Base-by-base conservation (phyloP, 2,113 vertebrate genomes). In the Montifringilla adamsi region DNA sequence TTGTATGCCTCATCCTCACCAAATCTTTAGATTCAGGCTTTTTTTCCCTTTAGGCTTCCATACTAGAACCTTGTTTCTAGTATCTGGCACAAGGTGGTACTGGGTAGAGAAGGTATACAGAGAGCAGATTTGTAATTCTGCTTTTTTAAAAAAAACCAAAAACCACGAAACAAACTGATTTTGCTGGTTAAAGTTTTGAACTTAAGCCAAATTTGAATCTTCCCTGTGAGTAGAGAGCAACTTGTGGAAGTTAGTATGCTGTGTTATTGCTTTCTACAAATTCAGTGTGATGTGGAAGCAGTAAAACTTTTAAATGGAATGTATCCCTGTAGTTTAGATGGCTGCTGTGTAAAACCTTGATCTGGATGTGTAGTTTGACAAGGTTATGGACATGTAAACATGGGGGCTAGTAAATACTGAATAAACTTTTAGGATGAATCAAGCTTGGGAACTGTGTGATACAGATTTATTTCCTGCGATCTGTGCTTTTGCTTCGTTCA, bases 321-420 rank as follows among this genome's bases (percentile, higher is more conserved):
- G 5, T 68, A 37, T 47, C 20, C 15, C 47, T 27, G 5, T 84
- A 15, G 17, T 12, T 87, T 87, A 44, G n/a, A 7, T 70, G 35
- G 10, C 24, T 62, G 37, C 37, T 70, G 8, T 66, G 41, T n/a
- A 56, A 60, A 67, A 19, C 13, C 43, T 62, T 44, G 4, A 22
- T 53, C 8, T 49, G 33, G 10, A 27, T 47, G 26, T 0, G 0
- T 66, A 47, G 17, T 22, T 70, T 62, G 31, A 9, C 7, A 20
- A 28, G 13, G 2, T 68, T 84, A 20, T 1, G 13, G 33, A 63
- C 7, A 8, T 1, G 5, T 68, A n/a, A 68, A 64, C 6, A 1
- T 8, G 4, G 35, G 9, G 3, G 2, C 49, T 52, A 53, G 46
- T 75, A 81, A 85, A 84, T 44, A 56, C 23, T 17, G 37, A 37